Percentiles rank a stretch among this genome's conserved stretches.
Conservation (phyloP, 2,797 vertebrate genomes). For the Manis crassicaudata region DNA sequence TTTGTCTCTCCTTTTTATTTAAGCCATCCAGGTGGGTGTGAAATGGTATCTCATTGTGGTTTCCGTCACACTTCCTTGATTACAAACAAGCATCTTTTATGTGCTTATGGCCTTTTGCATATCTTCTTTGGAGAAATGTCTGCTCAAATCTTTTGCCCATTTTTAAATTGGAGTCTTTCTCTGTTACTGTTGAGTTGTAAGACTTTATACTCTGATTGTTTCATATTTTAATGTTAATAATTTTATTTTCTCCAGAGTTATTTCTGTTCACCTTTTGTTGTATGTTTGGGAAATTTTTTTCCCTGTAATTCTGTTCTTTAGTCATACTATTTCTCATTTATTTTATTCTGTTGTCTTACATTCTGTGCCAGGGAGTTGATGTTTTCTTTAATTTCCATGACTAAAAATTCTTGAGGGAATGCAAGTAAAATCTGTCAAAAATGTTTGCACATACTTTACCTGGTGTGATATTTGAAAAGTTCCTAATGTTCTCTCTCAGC, state of each 20-base stretch:
- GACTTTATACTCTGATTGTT: neutral
- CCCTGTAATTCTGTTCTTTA: neutral
- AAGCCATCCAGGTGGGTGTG: neutral
- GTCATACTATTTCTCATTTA: neutral
- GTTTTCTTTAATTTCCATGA: neutral
- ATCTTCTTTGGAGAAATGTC: neutral
- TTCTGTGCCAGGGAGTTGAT: neutral
- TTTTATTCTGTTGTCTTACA: neutral
- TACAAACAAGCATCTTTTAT: neutral
- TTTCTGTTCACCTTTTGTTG: neutral
- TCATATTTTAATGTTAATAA: neutral
- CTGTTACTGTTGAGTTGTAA: neutral
- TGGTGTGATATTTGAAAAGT: neutral
- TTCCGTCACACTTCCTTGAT: neutral
- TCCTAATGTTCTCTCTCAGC: neutral
- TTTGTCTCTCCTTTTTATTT: neutral
- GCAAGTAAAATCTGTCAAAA: neutral
- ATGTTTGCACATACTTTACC: neutral
- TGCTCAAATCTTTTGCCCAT: neutral
- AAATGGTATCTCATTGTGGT: neutral
- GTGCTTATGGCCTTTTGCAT: neutral
- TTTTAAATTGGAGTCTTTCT: neutral
- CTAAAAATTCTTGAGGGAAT: neutral
- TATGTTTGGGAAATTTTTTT: neutral
- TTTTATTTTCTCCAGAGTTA: slow-evolving; percentile 19